phyloP scores from a whole-genome alignment of 2,888 invertebrate species.

The Trichopoda pennipes region DNA sequence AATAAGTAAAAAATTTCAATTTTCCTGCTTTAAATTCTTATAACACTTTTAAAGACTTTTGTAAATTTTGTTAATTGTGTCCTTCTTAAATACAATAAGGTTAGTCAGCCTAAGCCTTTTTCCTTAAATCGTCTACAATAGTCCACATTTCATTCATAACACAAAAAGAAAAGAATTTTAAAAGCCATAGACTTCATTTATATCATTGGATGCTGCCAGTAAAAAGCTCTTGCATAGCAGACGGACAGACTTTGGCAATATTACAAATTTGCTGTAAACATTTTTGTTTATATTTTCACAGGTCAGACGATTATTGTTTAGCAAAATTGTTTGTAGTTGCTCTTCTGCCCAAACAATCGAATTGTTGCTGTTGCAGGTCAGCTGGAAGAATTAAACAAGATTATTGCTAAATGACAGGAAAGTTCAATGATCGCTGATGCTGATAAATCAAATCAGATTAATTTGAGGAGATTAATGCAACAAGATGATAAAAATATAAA shows the following conservation, averaged over 20 bases:
- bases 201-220: conserved; percentile 8
- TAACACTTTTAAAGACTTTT: no score
- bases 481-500: neutral
- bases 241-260: conserved; percentile 21
- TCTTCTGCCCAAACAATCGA: conserved; percentile 22
- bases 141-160: no score
- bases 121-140: no score
- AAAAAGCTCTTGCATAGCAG: conserved; percentile 22
- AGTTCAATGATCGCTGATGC: conserved; percentile 26
- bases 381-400: conserved; percentile 33
- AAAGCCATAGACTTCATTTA: neutral
- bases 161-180: neutral
- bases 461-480: conserved; percentile 10
- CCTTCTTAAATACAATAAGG: no score
- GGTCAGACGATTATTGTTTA: conserved; percentile 35
- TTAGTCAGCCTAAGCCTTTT: no score
- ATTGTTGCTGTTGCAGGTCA: conserved; percentile 31
- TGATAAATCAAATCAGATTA: conserved; percentile 34
- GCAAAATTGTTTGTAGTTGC: conserved; percentile 1
- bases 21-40: no score
- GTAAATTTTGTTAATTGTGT: no score
- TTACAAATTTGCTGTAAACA: conserved; percentile 26
- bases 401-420: conserved; percentile 23
- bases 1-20: no score
- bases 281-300: conserved; percentile 15